Base-by-base conservation (phyloP, 2,888 invertebrate species). In the Leptopilina myrica region DNA sequence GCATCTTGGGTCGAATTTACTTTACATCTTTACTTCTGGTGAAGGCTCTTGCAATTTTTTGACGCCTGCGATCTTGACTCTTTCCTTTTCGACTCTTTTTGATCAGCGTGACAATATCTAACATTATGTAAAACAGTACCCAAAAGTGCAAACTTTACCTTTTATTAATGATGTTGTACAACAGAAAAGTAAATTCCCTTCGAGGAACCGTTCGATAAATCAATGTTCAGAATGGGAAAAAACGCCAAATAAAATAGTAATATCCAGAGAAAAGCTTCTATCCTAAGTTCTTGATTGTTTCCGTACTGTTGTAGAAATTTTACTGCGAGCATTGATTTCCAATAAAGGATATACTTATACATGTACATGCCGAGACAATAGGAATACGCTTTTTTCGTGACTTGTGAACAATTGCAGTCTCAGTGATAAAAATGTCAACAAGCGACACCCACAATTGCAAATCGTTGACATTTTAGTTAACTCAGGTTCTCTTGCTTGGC, bases 131-230 rank as follows among this genome's bases (percentile, higher is more conserved):
- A 20, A 20, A 20, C 20, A 20, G 20, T 20, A 20, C 20, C 20
- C 20, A 20, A 20, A 20, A 20, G 20, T 1, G 20, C 1, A 20
- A 20, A 20, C 0, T 20, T 20, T 20, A 20, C 20, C 20, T 20
- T 20, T 20, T 20, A 20, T 20, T 20, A 20, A 20, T 20, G 20
- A 20, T 20, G 20, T 20, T 20, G 20, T 20, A 20, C n/a, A n/a
- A n/a, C n/a, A 20, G 20, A 20, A 20, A 20, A 20, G 20, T 43
- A 43, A 43, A 43, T 43, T 43, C 43, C 7, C 43, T 43, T 2
- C 49, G 20, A 20, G 20, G 20, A 33, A 66, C 66, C 43, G 14
- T 5, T 66, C 43, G 43, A 66, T 66, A 66, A 66, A 66, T 66
- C 66, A 43, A 43, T 66, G 43, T 15, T 8, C 11, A 67, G 66